Base-by-base conservation (phyloP, 2,797 vertebrate species). In the Acridotheres tristis region DNA sequence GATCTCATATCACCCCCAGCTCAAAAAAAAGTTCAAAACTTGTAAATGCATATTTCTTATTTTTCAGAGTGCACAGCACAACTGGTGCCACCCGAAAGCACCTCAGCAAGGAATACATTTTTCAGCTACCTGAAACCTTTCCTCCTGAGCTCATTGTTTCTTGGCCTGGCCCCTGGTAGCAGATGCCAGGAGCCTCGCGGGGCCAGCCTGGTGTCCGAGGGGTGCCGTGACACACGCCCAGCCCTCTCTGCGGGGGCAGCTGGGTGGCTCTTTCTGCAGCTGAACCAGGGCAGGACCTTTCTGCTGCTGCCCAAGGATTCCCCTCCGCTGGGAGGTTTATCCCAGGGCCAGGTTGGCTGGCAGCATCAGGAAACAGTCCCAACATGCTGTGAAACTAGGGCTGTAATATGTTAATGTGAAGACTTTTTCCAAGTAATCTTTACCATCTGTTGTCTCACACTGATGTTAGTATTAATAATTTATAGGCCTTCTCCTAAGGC, bases 361-460 rank as follows among this genome's bases (percentile, higher is more conserved):
- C 81, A 92, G 86, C 90, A 93, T 85, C 89, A 95, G 76, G 90
- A 73, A 93, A 71, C 66, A 47, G 30, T 77, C 86, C 93, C 88
- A 93, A 14, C 16, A 5, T 74, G 78, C 92, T 93, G 95, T 72
- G 93, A 92, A 94, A 94, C 86, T 8, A 78, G 48, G 87, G 78
- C 87, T 3, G 0, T 90, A 93, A 91, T 92, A 96, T 89, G 93
- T 89, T 97, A 95, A 96, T 92, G 86, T 29, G 87, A 93, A 94
- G 92, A 85, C 84, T 93, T 97, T 92, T 94, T 90, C 96, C 92
- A 93, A 96, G 97, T 96, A 97, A 97, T 97, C 94, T 96, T 97
- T 95, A 91, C 93, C 95, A 96, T 98, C 94, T 97, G 96, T 96
- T 95, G 92, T 96, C 96, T 97, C 93, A 94, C 94, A 79, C 85